A percentile compares a stretch with the other conserved stretches of the same genome.
Conservation (phyloP, 1,140 invertebrate species). For the Hestina assimilis region DNA sequence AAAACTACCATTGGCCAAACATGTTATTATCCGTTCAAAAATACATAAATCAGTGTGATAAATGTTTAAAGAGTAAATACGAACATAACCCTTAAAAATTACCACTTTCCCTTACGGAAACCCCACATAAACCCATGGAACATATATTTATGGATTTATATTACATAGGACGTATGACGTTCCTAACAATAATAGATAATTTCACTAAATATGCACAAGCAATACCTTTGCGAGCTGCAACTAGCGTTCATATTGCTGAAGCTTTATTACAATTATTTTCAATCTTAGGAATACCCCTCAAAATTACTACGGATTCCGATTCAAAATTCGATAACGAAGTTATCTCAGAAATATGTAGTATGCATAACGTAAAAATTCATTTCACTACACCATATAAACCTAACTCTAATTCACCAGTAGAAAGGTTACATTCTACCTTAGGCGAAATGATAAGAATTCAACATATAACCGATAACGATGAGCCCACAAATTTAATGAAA, state of each 20-base stretch:
- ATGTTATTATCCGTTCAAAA: conserved; percentile 40
- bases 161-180: conserved; percentile 28
- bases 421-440: conserved; percentile 37
- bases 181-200: conserved; percentile 39
- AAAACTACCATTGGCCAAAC: conserved; percentile 55
- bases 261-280: conserved; percentile 35
- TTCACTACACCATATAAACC: conserved; percentile 42
- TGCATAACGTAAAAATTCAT: conserved; percentile 35
- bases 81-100: conserved; percentile 35
- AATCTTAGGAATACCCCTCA: conserved; percentile 34
- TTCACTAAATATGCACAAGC: conserved; percentile 42
- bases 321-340: conserved; percentile 42
- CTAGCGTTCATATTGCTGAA: conserved; percentile 38
- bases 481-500: conserved; percentile 32
- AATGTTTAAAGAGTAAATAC: conserved; percentile 35
- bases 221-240: conserved; percentile 27
- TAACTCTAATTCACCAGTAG: conserved; percentile 41
- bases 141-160: conserved; percentile 41
- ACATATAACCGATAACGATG: conserved; percentile 36
- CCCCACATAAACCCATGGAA: conserved; percentile 36
- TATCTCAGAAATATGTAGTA: conserved; percentile 35
- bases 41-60: conserved; percentile 36
- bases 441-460: conserved; percentile 42
- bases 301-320: conserved; percentile 41
- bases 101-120: conserved; percentile 33